phyloP scores from a whole-genome alignment of 2,888 invertebrate genomes.

The Tenthredo notha region DNA sequence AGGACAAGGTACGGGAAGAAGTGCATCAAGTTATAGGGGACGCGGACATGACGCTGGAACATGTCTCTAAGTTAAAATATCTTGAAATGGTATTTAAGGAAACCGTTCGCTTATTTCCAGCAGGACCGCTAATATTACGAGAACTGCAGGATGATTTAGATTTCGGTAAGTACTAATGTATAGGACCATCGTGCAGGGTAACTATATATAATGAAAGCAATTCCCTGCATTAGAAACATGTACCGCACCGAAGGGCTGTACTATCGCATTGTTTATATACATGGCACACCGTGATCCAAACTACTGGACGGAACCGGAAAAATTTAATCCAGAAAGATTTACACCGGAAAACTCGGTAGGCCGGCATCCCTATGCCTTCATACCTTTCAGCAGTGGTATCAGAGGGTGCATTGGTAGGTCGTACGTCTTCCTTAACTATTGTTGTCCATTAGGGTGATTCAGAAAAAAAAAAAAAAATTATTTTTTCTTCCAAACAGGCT shows the following conservation, averaged over 20 bases:
- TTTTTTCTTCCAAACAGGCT: too few relatives aligned
- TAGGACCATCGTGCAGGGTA: too few relatives aligned
- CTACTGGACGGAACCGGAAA: constrained; percentile 54
- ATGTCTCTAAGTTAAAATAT: constrained; percentile 54
- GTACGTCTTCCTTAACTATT: too few relatives aligned
- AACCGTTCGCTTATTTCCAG: constrained; percentile 57
- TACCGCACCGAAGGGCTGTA: constrained; percentile 50
- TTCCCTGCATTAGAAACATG: constrained; percentile 34
- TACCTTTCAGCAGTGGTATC: constrained; percentile 59
- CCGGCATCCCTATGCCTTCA: constrained; percentile 52
- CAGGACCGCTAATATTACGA: constrained; percentile 56
- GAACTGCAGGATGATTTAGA: constrained; percentile 54
- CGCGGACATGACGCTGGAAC: constrained; percentile 6
- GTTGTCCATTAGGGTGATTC: too few relatives aligned
- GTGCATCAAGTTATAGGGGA: constrained; percentile 47
- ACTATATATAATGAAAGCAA: too few relatives aligned
- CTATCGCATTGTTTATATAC: constrained; percentile 17
- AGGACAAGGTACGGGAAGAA: constrained; percentile 57
- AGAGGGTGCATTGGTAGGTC: constrained; percentile 59
- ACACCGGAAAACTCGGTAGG: constrained; percentile 25
- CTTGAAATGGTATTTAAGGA: constrained; percentile 58
- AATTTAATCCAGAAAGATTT: constrained; percentile 55
- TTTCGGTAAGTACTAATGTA: constrained; percentile 51
- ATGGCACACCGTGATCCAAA: constrained; percentile 49
- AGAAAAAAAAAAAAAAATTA: too few relatives aligned